Conservation (phyloP, 2,888 invertebrate genomes). For the Chironomus riparius region DNA sequence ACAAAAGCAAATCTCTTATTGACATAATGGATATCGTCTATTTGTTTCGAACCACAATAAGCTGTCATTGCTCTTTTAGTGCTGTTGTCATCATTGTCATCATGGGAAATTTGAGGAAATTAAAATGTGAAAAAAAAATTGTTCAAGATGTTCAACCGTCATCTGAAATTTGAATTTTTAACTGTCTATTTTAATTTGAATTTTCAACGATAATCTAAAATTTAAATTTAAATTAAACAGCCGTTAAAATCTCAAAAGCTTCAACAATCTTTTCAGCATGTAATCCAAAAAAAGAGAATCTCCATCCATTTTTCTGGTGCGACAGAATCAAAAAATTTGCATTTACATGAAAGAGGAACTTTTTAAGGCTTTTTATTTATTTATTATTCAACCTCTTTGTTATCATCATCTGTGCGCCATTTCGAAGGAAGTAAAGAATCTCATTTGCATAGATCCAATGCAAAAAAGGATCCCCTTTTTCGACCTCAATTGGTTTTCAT, state of each 20-base stretch:
- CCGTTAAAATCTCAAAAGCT: too few species aligned
- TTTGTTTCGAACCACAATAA: not conserved
- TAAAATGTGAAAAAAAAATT: too few species aligned
- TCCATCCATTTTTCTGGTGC: not conserved
- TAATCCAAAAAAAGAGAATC: not conserved
- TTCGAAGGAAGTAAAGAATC: not conserved
- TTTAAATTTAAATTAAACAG: too few species aligned
- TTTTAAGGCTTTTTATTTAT: slow-evolving; percentile 1
- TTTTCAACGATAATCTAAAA: too few species aligned
- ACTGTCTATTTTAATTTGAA: too few species aligned
- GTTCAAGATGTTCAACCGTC: not conserved
- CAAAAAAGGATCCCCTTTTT: slow-evolving; percentile 11
- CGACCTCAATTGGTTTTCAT: slow-evolving; percentile 18
- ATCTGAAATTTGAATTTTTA: not conserved
- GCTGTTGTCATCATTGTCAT: not conserved
- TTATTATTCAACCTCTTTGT: slow-evolving; percentile 9
- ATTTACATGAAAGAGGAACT: slow-evolving; percentile 11
- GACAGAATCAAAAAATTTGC: slow-evolving; percentile 6
- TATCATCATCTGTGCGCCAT: not conserved
- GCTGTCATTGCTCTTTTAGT: not conserved
- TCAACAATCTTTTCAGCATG: too few species aligned
- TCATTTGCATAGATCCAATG: slow-evolving; percentile 22
- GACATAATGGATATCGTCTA: not conserved
- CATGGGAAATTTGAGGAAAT: too few species aligned
- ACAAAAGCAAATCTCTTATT: not conserved